Evolutionary conservation across 2,888 invertebrate species (phyloP).

Genomic region (Brachypalpus laphriformis): DNA sequence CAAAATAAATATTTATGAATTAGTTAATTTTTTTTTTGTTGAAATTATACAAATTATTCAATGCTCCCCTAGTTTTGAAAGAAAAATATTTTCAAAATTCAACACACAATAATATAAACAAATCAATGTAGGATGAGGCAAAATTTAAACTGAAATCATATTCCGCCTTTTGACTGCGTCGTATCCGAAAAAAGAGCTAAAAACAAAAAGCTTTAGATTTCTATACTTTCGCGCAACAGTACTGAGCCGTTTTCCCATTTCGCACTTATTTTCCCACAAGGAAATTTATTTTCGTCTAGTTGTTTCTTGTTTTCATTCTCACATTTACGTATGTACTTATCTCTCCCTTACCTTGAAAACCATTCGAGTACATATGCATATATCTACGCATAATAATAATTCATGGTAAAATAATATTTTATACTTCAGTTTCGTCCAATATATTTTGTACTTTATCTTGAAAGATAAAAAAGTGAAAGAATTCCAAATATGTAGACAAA

Average conservation of each 20-base stretch:
- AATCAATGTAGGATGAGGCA: slow-evolving; percentile 22
- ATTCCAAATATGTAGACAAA: neutral
- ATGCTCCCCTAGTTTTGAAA: neutral
- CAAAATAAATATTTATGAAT: neutral
- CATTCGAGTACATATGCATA: slow-evolving; percentile 16
- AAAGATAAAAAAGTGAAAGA: neutral
- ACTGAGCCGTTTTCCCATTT: slow-evolving; percentile 23
- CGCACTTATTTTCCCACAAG: slow-evolving; percentile 43
- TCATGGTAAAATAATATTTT: neutral
- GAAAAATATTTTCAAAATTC: neutral
- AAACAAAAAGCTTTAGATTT: slow-evolving; percentile 48
- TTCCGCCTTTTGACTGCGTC: slow-evolving; percentile 34
- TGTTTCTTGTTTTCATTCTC: slow-evolving; percentile 47
- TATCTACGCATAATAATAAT: neutral
- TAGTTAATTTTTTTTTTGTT: neutral
- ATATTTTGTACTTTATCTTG: neutral
- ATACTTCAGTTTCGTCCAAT: neutral
- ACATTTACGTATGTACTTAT: slow-evolving; percentile 27
- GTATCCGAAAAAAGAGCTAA: slow-evolving; percentile 18
- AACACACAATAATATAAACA: slow-evolving; percentile 9
- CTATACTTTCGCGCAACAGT: slow-evolving; percentile 28
- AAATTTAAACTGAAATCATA: slow-evolving; percentile 47
- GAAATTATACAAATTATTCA: neutral
- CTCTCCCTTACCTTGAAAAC: slow-evolving; percentile 43
- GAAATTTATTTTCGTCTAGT: slow-evolving; percentile 61